Evolutionary conservation across 2,113 vertebrate genomes (phyloP).

Genomic region (Bombycilla garrulus): DNA sequence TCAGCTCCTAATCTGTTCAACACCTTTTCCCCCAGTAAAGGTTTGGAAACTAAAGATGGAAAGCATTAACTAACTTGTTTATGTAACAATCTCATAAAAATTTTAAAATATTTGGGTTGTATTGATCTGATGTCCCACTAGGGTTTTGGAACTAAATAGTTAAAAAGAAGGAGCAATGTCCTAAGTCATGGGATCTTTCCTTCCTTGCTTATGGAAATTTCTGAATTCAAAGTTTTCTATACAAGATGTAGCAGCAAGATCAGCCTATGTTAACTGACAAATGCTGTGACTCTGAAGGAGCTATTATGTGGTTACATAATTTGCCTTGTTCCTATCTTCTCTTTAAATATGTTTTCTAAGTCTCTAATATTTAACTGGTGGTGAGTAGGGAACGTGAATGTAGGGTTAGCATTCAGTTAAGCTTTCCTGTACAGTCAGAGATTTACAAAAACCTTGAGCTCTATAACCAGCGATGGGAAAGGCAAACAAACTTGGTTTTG

Average conservation of each 20-base stretch:
- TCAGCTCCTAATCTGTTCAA: neutral
- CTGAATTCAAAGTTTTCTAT: neutral
- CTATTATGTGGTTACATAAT: neutral
- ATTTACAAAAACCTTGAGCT: constrained; percentile 34
- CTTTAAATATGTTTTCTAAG: neutral
- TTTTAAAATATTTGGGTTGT: neutral
- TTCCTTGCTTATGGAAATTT: neutral
- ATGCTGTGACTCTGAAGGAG: neutral
- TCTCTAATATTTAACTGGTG: constrained; percentile 31
- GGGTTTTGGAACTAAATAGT: neutral
- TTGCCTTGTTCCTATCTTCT: neutral
- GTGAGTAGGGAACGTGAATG: neutral
- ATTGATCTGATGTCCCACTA: neutral
- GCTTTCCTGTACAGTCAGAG: neutral
- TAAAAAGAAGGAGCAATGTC: neutral
- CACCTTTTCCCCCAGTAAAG: neutral
- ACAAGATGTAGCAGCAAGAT: neutral
- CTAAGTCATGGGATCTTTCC: neutral
- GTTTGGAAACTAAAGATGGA: neutral
- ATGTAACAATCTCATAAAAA: neutral
- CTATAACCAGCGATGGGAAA: constrained; percentile 8
- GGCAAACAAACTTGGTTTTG: constrained; percentile 1
- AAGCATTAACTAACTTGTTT: neutral
- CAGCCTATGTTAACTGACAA: neutral
- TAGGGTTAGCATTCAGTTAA: neutral